Conservation (phyloP, 2,113 vertebrate genomes). For the Nansenia antarctica region DNA sequence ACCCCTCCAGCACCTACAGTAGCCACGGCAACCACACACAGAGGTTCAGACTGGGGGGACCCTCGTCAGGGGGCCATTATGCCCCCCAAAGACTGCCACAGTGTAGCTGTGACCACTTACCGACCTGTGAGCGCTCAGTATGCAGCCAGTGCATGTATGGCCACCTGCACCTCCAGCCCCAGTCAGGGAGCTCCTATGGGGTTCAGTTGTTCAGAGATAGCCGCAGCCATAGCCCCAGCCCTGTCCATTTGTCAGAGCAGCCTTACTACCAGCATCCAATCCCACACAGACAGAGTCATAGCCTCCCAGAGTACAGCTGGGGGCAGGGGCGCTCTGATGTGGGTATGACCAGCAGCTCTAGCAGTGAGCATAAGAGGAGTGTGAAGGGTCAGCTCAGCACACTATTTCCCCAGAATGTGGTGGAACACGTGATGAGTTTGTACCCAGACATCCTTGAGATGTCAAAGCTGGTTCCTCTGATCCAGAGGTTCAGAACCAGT, state of each 20-base stretch:
- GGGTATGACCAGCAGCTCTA: not conserved
- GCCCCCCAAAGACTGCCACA: not conserved
- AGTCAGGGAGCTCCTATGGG: conserved; percentile 49
- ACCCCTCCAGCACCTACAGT: not conserved
- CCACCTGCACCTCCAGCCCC: conserved; percentile 9
- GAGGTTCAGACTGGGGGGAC: not conserved
- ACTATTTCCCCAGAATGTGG: conserved; percentile 63
- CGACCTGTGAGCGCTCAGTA: not conserved
- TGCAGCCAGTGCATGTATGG: conserved; percentile 35
- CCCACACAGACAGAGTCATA: conserved; percentile 18
- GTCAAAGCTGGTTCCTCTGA: conserved; percentile 56
- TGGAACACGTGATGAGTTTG: conserved; percentile 62
- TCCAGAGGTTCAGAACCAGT: conserved; percentile 56
- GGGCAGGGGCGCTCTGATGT: not conserved
- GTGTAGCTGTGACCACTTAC: not conserved
- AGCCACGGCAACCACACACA: not conserved
- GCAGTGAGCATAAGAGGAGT: conserved; percentile 38
- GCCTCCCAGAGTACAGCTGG: conserved; percentile 24
- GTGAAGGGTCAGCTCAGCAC: conserved; percentile 66
- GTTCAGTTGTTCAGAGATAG: conserved; percentile 26
- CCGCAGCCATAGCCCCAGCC: too few species aligned
- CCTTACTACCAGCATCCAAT: not conserved
- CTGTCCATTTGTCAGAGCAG: conserved; percentile 2
- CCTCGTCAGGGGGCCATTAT: rapidly evolving
- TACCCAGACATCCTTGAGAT: conserved; percentile 60